Base-by-base conservation (phyloP, 2,113 vertebrate genomes). In the Sylvia atricapilla region DNA sequence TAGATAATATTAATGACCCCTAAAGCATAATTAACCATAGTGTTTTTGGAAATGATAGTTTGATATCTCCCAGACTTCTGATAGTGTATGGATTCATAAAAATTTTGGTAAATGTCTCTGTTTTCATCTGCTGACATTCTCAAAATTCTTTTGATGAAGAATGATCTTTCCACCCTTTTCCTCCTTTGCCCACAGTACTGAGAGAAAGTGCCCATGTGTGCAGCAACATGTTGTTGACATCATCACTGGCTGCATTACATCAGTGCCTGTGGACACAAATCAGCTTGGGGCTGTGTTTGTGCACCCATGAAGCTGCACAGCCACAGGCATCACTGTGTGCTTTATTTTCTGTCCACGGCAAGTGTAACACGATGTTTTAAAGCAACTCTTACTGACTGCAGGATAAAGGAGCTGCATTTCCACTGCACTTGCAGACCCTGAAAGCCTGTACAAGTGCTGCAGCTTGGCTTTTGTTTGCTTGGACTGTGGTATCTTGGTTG, bases 251-350 rank as follows among this genome's bases (percentile, higher is more conserved):
- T 72, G 15, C 21, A 14, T 44, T 25, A 28, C 35, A 18, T 39
- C 64, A 41, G 19, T 60, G 59, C 9, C 53, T 52, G 17, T 4
- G 41, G 66, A 52, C 1, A 3, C 23, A 21, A 24, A 66, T 55
- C 27, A 18, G 23, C 31, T 21, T 44, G 2, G 2, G n/a, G 9
- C 47, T 67, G 47, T 53, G 35, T 46, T 79, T 62, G 35, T 33
- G 37, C 33, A 59, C 30, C 20, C 50, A 14, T 15, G 13, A 37
- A 19, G 39, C 2, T 23, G 39, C 82, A 17, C 43, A 70, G 33
- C 2, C 6, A 67, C 35, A 67, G 58, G 43, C 0, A 0, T n/a
- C 62, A 44, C 21, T 5, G 9, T 63, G 39, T 13, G 14, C n/a
- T 56, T 87, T 63, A 52, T 73, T 69, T 69, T 56, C 39, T 55